Conservation (phyloP, 1,140 invertebrate species). For the Campoletis sonorensis region DNA sequence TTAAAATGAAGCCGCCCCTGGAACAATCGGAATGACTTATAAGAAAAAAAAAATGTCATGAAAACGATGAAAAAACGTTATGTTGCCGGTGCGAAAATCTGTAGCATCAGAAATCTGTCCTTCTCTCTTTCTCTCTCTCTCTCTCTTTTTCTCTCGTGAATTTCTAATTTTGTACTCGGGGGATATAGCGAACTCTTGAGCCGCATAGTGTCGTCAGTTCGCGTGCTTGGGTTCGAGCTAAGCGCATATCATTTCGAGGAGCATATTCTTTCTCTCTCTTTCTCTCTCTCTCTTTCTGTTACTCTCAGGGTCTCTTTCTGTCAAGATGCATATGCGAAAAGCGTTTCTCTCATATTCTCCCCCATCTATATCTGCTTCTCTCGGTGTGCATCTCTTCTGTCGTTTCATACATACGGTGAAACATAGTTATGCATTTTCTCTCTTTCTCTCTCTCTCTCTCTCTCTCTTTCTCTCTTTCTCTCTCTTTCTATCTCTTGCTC, state of each 20-base stretch:
- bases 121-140: constrained; percentile 45
- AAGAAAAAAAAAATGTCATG: background rate
- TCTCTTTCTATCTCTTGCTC: background rate
- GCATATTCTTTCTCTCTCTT: background rate
- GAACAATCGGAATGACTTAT: background rate
- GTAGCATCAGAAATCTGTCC: constrained; percentile 22
- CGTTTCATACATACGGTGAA: constrained; percentile 14
- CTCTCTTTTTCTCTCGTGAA: background rate
- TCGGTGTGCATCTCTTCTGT: constrained; percentile 21
- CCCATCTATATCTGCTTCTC: constrained; percentile 6
- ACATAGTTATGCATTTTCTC: background rate
- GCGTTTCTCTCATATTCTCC: constrained; percentile 17
- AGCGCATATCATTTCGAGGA: constrained; percentile 23
- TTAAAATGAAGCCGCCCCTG: too few relatives aligned
- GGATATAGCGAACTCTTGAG: background rate
- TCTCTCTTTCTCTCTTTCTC: background rate
- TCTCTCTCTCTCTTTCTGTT: background rate
- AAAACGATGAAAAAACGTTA: background rate
- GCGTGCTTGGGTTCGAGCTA: constrained; percentile 1
- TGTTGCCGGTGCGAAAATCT: constrained; percentile 1
- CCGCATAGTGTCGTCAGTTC: constrained; percentile 20
- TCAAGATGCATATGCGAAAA: constrained; percentile 6
- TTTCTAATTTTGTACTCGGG: constrained; percentile 25
- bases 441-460: constrained; percentile 4
- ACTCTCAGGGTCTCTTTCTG: background rate